Base-by-base conservation (phyloP, 2,888 invertebrate species). In the Nomada ruficornis region DNA sequence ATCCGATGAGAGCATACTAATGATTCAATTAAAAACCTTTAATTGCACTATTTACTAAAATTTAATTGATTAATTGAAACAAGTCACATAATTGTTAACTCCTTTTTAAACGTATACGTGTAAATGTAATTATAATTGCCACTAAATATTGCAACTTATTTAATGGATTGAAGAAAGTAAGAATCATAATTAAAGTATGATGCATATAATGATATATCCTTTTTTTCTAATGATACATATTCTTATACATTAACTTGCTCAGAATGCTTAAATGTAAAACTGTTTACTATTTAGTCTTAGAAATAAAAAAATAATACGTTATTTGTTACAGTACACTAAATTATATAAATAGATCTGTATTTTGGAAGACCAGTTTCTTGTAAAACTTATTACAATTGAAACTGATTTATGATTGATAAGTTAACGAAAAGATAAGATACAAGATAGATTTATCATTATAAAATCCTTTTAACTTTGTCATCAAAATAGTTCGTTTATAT, bases 261-360 rank as follows among this genome's bases (percentile, higher is more conserved):
- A 44, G 42, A 57, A 68, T 74, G 77, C 75, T 76, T 86, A 68
- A 59, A 70, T 73, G 79, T 81, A 80, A 76, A 78, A 65, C 69
- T 67, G 67, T 74, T 68, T 82, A 83, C 36, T 18, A 71, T 63
- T 84, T 80, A 82, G 60, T 82, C 67, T 65, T 76, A 77, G 65
- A 87, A 76, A 80, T 83, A 81, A 81, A 81, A 86, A 83, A 78
- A 81, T 81, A 80, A 86, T 78, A 73, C 44, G 20, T 63, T 20
- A 55, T 82, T 75, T 54, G 20, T 69, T 86, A 83, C 54, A 67
- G 74, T 76, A 63, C 72, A 76, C 60, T 82, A 80, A 85, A 79
- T 87, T 73, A 81, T 77, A 81, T 76, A 84, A 82, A 77, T 82
- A 84, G 64, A 80, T 63, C 77, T 64, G 52, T 67, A 47, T 68